Base-by-base conservation (phyloP, 2,797 vertebrate species). In the Lacerta viridis region DNA sequence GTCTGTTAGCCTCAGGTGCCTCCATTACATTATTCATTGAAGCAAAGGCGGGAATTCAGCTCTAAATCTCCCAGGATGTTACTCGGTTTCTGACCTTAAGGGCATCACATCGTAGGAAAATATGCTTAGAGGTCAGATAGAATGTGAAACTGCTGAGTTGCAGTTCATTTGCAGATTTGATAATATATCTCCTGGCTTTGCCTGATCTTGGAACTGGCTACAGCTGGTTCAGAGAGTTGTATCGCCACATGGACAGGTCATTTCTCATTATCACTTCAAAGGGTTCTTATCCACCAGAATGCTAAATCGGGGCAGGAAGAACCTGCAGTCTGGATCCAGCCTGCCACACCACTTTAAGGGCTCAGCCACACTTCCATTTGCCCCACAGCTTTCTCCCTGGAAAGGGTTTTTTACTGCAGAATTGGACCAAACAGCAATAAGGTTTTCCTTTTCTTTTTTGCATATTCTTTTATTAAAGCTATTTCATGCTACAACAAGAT, bases 21-120 rank as follows among this genome's bases (percentile, higher is more conserved):
- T 80, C 68, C 46, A 59, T 61, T 72, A 50, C 50, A 87, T 80
- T 43, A 64, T n/a, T 69, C 36, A 81, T 17, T 81, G 55, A 75
- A 59, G 7, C 69, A 81, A 50, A 23, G 36, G 36, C n/a, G 20
- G 46, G 39, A 33, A 17, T 18, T 5, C 55, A 74, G 43, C 79
- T 81, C 15, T 15, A 64, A n/a, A 15, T 29, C 20, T 43, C 50
- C 36, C 3, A 55, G 61, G 83, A 8, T n/a, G 41, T n/a, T 46
- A 87, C 74, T 64, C 79, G 8, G 13, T 82, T 75, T 61, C 55
- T 81, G 86, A 46, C 50, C 79, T 74, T 43, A 75, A 74, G 55
- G 50, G n/a, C 20, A 74, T 27, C 46, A 74, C 59, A n/a, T n/a
- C 61, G 36, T 74, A 72, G 27, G 27, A 43, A 87, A 74, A 71